Evolutionary conservation across 2,888 invertebrate genomes (phyloP).

Genomic region (Byasa hedistus): DNA sequence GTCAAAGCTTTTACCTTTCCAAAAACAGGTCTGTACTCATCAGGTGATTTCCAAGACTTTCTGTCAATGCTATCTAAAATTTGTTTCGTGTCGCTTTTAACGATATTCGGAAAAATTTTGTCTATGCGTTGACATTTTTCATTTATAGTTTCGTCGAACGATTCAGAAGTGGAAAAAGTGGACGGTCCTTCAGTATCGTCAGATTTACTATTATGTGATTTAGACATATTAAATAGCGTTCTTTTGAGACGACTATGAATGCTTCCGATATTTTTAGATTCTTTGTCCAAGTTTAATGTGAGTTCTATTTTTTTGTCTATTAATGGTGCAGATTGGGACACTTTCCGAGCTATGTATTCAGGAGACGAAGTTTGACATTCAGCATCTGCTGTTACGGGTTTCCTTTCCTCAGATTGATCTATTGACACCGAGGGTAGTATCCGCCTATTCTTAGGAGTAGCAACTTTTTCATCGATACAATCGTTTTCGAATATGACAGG

Average conservation of each 20-base stretch:
- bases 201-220: conserved; percentile 60
- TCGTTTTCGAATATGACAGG: conserved; percentile 72
- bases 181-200: conserved; percentile 64
- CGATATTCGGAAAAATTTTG: conserved; percentile 42
- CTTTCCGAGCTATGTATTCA: conserved; percentile 41
- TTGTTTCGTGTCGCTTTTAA: conserved; percentile 56
- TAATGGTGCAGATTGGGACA: conserved; percentile 34
- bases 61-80: conserved; percentile 63
- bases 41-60: conserved; percentile 85
- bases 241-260: conserved; percentile 61
- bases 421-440: conserved; percentile 70
- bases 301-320: conserved; percentile 51
- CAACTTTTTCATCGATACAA: conserved; percentile 48
- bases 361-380: conserved; percentile 65
- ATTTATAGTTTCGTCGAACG: conserved; percentile 51
- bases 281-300: conserved; percentile 53
- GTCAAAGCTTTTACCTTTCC: conserved; percentile 86
- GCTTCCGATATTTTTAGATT: conserved; percentile 51
- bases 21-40: conserved; percentile 83
- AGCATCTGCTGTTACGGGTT: conserved; percentile 62
- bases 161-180: conserved; percentile 62
- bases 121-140: conserved; percentile 37
- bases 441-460: conserved; percentile 66
- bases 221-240: conserved; percentile 59
- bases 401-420: conserved; percentile 58